Conservation (phyloP, 1,140 invertebrate species). For the Drosophila murphyi region DNA sequence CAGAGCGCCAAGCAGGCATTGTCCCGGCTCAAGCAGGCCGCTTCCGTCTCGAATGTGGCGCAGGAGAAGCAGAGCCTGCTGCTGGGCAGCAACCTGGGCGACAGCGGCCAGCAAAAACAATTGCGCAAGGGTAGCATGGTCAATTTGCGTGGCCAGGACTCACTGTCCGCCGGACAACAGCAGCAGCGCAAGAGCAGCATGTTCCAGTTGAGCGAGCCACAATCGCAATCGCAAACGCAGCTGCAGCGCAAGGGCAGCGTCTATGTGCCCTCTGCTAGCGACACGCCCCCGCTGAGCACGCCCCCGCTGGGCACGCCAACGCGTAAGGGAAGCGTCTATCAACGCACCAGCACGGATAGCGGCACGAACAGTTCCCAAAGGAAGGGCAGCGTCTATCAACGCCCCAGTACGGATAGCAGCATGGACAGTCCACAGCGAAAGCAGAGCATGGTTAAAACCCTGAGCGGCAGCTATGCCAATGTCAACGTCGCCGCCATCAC, state of each 20-base stretch:
- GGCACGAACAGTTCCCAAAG: conserved; percentile 45
- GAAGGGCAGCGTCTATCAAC: conserved; percentile 75
- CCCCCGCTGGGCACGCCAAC: conserved; percentile 64
- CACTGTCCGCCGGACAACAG: conserved; percentile 23
- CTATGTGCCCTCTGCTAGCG: conserved; percentile 63
- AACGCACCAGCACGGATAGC: conserved; percentile 41
- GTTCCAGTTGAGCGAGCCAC: conserved; percentile 73
- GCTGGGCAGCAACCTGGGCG: conserved; percentile 43
- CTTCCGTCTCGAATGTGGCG: conserved; percentile 77
- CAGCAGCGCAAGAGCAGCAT: conserved; percentile 66
- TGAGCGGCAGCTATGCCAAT: conserved; percentile 66
- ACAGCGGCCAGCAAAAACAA: conserved; percentile 42
- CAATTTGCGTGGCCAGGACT: conserved; percentile 51
- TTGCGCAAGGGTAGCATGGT: conserved; percentile 67
- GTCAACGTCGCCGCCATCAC: conserved; percentile 53
- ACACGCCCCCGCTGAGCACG: conserved; percentile 56
- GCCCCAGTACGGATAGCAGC: conserved; percentile 46
- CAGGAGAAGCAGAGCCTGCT: conserved; percentile 62
- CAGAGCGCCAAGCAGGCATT: conserved; percentile 77
- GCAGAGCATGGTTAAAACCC: conserved; percentile 70
- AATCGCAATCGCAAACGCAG: conserved; percentile 36
- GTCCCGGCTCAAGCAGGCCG: conserved; percentile 75
- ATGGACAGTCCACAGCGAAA: conserved; percentile 64
- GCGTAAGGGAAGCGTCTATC: conserved; percentile 75
- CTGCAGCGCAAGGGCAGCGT: conserved; percentile 68